Evolutionary conservation across 2,888 invertebrate genomes (phyloP).

Genomic region (Ypsolopha scabrella): DNA sequence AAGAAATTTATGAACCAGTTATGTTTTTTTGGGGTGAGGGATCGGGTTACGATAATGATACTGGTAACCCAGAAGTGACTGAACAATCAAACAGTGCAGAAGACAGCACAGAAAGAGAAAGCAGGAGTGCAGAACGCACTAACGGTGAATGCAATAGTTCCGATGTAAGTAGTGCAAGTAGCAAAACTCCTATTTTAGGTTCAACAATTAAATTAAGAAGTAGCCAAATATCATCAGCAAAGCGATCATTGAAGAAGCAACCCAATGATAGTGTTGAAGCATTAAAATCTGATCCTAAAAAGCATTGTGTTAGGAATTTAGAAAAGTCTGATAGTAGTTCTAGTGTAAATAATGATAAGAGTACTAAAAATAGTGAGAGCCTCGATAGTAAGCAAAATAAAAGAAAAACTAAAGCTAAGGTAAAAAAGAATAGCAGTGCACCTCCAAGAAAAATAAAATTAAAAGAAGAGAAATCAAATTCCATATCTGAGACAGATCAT

Average conservation of each 20-base stretch:
- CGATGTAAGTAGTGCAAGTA: constrained; percentile 32
- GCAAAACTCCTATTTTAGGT: constrained; percentile 35
- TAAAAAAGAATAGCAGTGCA: constrained; percentile 43
- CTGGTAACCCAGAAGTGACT: constrained; percentile 73
- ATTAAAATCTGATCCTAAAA: constrained; percentile 47
- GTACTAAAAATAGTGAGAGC: constrained; percentile 35
- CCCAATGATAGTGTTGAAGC: constrained; percentile 43
- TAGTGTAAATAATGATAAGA: constrained; percentile 37
- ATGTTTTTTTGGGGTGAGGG: constrained; percentile 80
- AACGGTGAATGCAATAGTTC: constrained; percentile 43
- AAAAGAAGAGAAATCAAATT: constrained; percentile 35
- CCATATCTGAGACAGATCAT: constrained; percentile 39
- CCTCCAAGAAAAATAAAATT: constrained; percentile 28
- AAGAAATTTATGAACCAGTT: constrained; percentile 79
- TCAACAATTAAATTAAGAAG: constrained; percentile 27
- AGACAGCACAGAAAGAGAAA: constrained; percentile 37
- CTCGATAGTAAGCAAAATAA: constrained; percentile 34
- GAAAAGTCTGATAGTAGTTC: constrained; percentile 43
- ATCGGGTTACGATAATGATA: constrained; percentile 77
- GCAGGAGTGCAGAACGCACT: constrained; percentile 39
- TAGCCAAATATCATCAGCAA: constrained; percentile 31
- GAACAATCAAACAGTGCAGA: constrained; percentile 31
- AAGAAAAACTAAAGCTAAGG: constrained; percentile 44
- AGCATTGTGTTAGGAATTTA: constrained; percentile 48
- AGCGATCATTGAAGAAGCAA: constrained; percentile 51